Conservation (phyloP, 2,888 invertebrate genomes). For the Apomyelois bistriatella region DNA sequence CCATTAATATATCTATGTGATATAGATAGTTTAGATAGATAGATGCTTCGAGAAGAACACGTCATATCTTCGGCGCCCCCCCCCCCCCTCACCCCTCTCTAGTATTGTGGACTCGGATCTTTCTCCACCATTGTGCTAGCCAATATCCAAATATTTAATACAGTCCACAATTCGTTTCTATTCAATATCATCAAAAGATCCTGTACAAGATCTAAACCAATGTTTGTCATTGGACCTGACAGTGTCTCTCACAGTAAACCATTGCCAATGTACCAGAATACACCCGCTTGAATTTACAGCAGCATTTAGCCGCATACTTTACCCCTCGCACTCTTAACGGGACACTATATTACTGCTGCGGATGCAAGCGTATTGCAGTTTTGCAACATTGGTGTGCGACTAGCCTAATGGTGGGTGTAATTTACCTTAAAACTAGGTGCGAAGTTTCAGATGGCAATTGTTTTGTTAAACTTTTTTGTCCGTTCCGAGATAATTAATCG, state of each 20-base stretch:
- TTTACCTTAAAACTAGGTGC: neutral
- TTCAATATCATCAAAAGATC: no score
- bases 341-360: conserved; percentile 47
- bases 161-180: no score
- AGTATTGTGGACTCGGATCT: no score
- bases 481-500: no score
- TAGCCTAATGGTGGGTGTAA: conserved; percentile 8
- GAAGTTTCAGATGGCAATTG: neutral
- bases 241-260: conserved; percentile 35
- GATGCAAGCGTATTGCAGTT: conserved; percentile 26
- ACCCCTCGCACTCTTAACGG: conserved; percentile 58
- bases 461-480: neutral
- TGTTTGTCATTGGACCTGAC: conserved; percentile 14
- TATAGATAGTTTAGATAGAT: no score
- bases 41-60: no score
- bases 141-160: no score
- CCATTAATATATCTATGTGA: no score
- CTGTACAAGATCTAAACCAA: no score
- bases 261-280: conserved; percentile 56
- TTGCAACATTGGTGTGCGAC: conserved; percentile 2
- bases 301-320: conserved; percentile 66
- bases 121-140: no score
- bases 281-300: conserved; percentile 54
- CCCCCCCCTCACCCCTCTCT: no score
- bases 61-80: no score